Evolutionary conservation across 2,797 vertebrate genomes (phyloP), one percentile per base, ranked within the genome.

Genomic region (Chiroxiphia lanceolata): DNA sequence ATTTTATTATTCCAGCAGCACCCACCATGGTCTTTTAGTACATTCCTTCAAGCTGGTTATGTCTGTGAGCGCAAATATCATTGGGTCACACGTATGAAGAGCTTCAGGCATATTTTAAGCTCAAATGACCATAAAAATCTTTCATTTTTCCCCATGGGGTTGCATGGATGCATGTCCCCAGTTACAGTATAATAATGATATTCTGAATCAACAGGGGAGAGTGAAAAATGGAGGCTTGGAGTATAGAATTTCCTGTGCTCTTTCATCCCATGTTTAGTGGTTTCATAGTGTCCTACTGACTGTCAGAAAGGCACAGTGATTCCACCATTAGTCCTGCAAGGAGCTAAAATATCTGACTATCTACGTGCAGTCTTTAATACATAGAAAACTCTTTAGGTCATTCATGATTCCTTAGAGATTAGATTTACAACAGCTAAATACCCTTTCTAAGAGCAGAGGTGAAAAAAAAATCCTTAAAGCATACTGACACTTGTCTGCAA

Each of bases 141-240:
- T 63, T 26, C 6, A 44, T 33, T 63, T 63, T 33, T 22, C 40
- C 29, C 63, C 38, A 63, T 40, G 33, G 40, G 20, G 20, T 16
- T 63, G 63, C 10, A 11, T 63, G 29, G 42, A 42, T 31, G 60
- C 27, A 22, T 42, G 27, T 27, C 60, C 27, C 21, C 21, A 18
- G 10, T 54, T 26, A 67, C 3, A 4, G 34, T 11, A 2, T 3
- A 36, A 45, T 2, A 15, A 8, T 23, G 19, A 36, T 21, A 3
- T 18, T 67, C 57, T 51, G 18, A 59, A 50, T 63, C 33, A 54
- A 75, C 13, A 21, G 15, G 6, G 13, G 21, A 93, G 21, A 71
- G 47, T 10, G 40, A 86, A 67, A 61, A 61, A 33, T 1, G 0
- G 38, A 50, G 25, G 26, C 3, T 29, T 47, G 16, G 18, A 34